Evolutionary conservation across 2,113 vertebrate genomes (phyloP), one percentile per base, ranked within the genome.

Genomic region (Terrapene triunguis): DNA sequence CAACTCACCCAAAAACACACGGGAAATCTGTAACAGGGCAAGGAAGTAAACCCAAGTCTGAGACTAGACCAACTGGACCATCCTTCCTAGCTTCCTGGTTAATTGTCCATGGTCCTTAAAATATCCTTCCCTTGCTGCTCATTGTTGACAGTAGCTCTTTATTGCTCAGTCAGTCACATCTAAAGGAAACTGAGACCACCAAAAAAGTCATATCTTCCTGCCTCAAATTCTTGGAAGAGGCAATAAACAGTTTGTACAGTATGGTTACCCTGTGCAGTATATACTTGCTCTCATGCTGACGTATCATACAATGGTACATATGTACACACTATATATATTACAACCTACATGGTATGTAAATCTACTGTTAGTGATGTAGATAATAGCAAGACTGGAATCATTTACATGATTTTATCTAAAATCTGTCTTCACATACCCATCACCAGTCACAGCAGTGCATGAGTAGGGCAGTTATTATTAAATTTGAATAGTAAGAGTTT

Each of bases 401-500:
- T 72, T 79, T 32, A 42, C 84, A 47, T 59, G 80, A 57, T 89
- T 96, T 91, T 4, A 87, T 78, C 38, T 78, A 74, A 88, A 94
- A 93, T 87, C 44, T 82, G n/a, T 89, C 17, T 92, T 89, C 82
- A 85, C 29, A 22, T 44, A 4, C 25, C 94, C 38, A 53, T 24
- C 89, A 92, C 80, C 59, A 1, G 53, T 89, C 93, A 72, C 88
- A 95, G 25, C 13, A 84, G 44, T 47, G 47, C 42, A 19, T 76
- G 65, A 93, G 32, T 27, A 93, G 74, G 51, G 82, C 32, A 12
- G 7, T 54, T 81, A 16, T 51, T 82, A 88, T 82, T 76, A 93
- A 95, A 96, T 91, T 87, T 85, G 92, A 92, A 93, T 88, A 91
- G 11, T 84, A 94, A 95, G 89, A 94, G 83, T 92, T 88, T 94